Base-by-base conservation (phyloP, 2,113 vertebrate species). In the Nesoenas mayeri region DNA sequence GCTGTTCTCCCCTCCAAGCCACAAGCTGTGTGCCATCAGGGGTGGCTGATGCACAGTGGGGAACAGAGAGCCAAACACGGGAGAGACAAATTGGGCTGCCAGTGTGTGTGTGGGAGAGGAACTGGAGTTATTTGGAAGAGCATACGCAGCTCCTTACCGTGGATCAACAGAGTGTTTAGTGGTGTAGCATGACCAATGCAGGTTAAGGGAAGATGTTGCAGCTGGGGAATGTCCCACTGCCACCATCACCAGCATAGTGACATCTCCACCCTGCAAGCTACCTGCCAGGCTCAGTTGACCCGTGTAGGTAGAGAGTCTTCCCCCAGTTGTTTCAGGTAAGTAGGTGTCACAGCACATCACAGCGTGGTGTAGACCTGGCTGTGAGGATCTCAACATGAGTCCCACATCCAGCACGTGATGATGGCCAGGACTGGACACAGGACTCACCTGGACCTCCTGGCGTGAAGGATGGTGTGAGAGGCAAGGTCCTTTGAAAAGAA, bases 211-310 rank as follows among this genome's bases (percentile, higher is more conserved):
- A 90, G 36, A 65, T 21, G 10, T 25, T 69, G 22, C n/a, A 79
- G 0, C 4, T 40, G 44, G 25, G 50, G 32, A 75, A 28, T 34
- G 34, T 5, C 32, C 5, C 24, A 82, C n/a, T 20, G 38, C 11
- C 26, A 71, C 25, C 34, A 31, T 13, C 7, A 65, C 4, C 42
- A 62, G 29, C 0, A 1, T 9, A 11, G 36, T 56, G 21, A 48
- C 0, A 0, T 51, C 29, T 34, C 24, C 53, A 51, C 36, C 36
- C 28, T 0, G 0, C 21, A 48, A 48, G 44, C 9, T 48, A 15
- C 21, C 8, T 1, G 0, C 19, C 40, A 67, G 34, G 31, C 50
- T 66, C 48, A 26, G 24, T 12, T 83, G 82, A 83, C 31, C 40
- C 50, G 12, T 34, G 24, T 12, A 70, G 24, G 25, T 22, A 26